Evolutionary conservation across 2,888 invertebrate genomes (phyloP).

Genomic region (Alcis repandata): DNA sequence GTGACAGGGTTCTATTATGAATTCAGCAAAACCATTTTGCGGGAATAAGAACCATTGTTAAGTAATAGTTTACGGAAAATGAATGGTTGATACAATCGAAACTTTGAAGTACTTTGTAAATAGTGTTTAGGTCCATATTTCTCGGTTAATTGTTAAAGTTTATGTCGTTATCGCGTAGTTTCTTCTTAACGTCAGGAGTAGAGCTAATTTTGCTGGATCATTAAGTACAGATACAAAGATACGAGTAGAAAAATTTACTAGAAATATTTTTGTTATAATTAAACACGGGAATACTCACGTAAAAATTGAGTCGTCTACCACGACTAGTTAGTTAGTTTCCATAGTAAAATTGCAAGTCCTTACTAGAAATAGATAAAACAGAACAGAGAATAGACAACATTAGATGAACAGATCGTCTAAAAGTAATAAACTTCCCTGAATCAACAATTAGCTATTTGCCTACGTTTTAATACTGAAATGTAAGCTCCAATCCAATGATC

Average conservation of each 20-base stretch:
- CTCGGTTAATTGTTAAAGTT: neutral
- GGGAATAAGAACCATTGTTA: slow-evolving; percentile 23
- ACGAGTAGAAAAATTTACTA: too few species aligned
- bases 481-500: slow-evolving; percentile 35
- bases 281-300: too few species aligned
- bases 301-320: too few species aligned
- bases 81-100: neutral
- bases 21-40: slow-evolving; percentile 31
- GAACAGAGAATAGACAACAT: too few species aligned
- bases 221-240: too few species aligned
- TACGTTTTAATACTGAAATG: slow-evolving; percentile 29
- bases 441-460: slow-evolving; percentile 18
- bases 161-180: too few species aligned
- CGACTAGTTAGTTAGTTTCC: too few species aligned
- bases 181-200: too few species aligned
- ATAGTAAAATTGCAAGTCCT: too few species aligned
- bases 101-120: neutral
- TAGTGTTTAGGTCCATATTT: neutral
- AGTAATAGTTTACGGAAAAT: slow-evolving; percentile 6
- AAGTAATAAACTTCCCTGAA: slow-evolving; percentile 13
- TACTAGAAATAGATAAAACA: too few species aligned
- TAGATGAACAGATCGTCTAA: neutral
- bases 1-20: slow-evolving; percentile 30
- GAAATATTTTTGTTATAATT: too few species aligned
- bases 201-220: too few species aligned